Percentiles rank a stretch among this genome's conserved stretches.
These are phyloP conservation scores for Micromussa lordhowensis DNA, from an alignment of 92 coral and sea anemone species.

Conservation along the genomic window DNA sequence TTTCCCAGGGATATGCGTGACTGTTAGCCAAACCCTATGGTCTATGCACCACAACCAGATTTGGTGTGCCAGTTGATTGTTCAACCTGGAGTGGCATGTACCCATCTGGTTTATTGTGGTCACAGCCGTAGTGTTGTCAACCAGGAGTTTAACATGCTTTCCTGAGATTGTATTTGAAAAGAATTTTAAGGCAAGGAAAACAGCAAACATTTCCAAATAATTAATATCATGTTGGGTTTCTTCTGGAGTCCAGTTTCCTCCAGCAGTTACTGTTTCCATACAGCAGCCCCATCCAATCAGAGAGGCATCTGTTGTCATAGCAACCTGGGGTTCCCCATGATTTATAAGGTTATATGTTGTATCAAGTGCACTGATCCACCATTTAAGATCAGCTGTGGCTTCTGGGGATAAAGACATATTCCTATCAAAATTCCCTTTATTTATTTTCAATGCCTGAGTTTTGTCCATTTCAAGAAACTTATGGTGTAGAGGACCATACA, in stretches of 20 bases:
- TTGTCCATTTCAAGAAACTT: conserved; percentile 66
- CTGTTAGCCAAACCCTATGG: conserved; percentile 30
- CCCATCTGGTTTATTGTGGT: conserved; percentile 68
- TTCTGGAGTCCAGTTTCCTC: conserved; percentile 71
- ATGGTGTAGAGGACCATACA: conserved; percentile 69
- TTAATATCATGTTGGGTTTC: too few species aligned
- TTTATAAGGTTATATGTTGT: conserved; percentile 44
- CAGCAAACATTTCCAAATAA: too few species aligned
- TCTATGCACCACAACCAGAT: conserved; percentile 62
- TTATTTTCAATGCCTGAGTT: conserved; percentile 44
- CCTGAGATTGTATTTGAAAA: conserved; percentile 36
- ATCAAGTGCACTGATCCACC: conserved; percentile 43
- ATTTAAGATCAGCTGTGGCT: conserved; percentile 46
- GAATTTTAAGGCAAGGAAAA: conserved; percentile 58
- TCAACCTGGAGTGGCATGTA: conserved; percentile 60
- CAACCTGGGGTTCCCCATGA: conserved; percentile 56
- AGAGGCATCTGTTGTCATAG: conserved; percentile 69
- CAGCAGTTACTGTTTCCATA: conserved; percentile 12
- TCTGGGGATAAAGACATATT: conserved; percentile 44
- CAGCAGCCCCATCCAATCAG: conserved; percentile 42
- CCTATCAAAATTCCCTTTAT: conserved; percentile 68
- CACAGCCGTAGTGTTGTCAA: conserved; percentile 70
- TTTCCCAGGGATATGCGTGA: conserved; percentile 59
- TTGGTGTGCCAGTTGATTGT: conserved; percentile 45
- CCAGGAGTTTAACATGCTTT: conserved; percentile 43